Base-by-base conservation (phyloP, 1,140 invertebrate genomes). In the Heliconius eleuchia region DNA sequence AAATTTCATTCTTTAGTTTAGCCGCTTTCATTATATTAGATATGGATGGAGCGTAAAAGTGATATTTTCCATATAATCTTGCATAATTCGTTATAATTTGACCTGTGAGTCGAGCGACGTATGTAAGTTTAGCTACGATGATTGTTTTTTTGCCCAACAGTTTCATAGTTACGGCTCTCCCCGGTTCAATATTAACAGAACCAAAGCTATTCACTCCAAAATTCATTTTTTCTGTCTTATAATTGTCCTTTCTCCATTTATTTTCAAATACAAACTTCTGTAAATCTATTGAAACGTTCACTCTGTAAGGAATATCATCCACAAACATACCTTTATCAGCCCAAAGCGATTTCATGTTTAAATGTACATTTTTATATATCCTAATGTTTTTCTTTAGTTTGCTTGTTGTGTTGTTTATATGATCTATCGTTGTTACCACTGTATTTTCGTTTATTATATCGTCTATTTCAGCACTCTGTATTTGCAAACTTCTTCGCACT, bases 11-110 rank as follows among this genome's bases (percentile, higher is more conserved):
- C 9, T 55, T 85, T 3, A 92, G 50, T 57, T 83, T 83, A 1
- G 73, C 85, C 0, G 85, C 86, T 83, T 85, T 88, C 90, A 92
- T 89, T 30, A 92, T 89, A 76, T 86, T 83, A n/a, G 73, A 46
- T 9, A 91, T 77, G n/a, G 76, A 60, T 34, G 89, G 90, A 9
- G 90, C 83, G 74, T 82, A 92, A 79, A 89, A 91, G 81, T 90
- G 90, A 82, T 92, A 89, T 82, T 88, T 88, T 1, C 90, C 91
- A 50, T 90, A 92, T 9, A 84, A 9, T 23, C 83, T 71, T 30
- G 84, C 84, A 73, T 88, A 92, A 82, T 90, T 91, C 6, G 82
- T 84, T 13, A 92, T 76, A 6, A 91, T 70, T 76, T 73, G 80
- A 0, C 89, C 89, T 39, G 84, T 80, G n/a, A 92, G 73, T 18